Base-by-base conservation (phyloP, 2,113 vertebrate genomes). In the Rhynchomys soricoides region DNA sequence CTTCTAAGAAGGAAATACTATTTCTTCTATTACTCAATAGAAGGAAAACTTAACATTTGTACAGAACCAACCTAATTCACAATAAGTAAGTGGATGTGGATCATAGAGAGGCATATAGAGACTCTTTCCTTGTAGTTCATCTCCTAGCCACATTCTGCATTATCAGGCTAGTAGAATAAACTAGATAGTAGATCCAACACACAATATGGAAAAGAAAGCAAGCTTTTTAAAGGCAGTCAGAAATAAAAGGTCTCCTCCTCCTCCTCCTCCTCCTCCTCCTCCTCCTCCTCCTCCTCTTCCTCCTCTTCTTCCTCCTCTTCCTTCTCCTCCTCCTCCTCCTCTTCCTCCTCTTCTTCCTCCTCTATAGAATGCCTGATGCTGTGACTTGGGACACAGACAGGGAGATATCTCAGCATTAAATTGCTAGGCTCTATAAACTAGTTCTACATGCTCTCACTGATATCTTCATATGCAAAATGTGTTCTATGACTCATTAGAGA, bases 171-270 rank as follows among this genome's bases (percentile, higher is more conserved):
- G 92, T 96, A 97, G 59, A 98, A 93, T 22, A 96, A 96, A 94
- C 96, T 97, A 96, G 34, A 85, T 79, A 62, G 5, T 43, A 45
- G 4, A 98, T 98, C 97, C 95, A 98, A 96, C 97, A 88, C 88
- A 81, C 93, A 96, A 71, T 17, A 91, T 8, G 12, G 70, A 93
- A 91, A 92, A 92, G 90, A 98, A 98, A 81, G 59, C 64, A 95
- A 97, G 94, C 83, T 97, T 96, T 93, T 98, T 98, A 99, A 97
- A 98, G 97, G 96, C 93, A 98, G 98, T 97, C 98, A 62, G 17
- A 94, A 96, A 89, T 68, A 59, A 24, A 40, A 16, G 70, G 26
- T 4, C 9, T 62, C 26, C 12, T 37, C 43, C 13, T 66, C 64
- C 79, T 90, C 70, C 70, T 92, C 15, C n/a, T 40, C 40, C 26